Base-by-base conservation (phyloP, 2,113 vertebrate species). In the Aptenodytes patagonicus region DNA sequence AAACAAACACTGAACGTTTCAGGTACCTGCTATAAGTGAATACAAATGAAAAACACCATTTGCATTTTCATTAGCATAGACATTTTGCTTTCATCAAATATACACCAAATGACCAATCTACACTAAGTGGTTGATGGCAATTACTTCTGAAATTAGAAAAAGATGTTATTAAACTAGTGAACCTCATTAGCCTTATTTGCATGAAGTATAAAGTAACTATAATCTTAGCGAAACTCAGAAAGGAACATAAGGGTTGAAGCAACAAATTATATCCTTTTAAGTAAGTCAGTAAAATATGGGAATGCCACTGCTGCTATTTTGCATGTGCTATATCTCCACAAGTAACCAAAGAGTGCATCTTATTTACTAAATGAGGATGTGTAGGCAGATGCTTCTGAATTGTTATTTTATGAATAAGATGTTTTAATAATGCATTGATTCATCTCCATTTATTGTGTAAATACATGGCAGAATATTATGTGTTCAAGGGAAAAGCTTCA, bases 111-210 rank as follows among this genome's bases (percentile, higher is more conserved):
- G 55, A 68, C 79, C 49, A 90, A 85, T 83, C 55, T 72, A 32
- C 26, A 29, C 10, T 91, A 81, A 87, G 28, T 76, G 44, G 17
- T 24, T 91, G 52, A 72, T 66, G 32, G 20, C 28, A 93, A 93
- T 81, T 93, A 73, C n/a, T 91, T 88, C 55, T 81, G 78, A 80
- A 93, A 95, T 94, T 76, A 81, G 54, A 51, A 91, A 89, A 92
- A 61, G 4, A 72, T 69, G 29, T 79, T 87, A 54, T 58, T 91
- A 76, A 89, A 73, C 19, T 73, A 80, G 54, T 72, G 29, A 85
- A 87, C 28, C 4, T 85, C 49, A 83, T 93, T 90, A 90, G 65
- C 26, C 20, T 69, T 83, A 73, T 94, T 89, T 91, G 10, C 54
- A 80, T 80, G 31, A 91, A 84, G 25, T n/a, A 36, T 38, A 61